A percentile compares a stretch with the other conserved stretches of the same genome.
phyloP scores from a whole-genome alignment of 2,888 invertebrate species.

The Prosopocoilus inquinatus region DNA sequence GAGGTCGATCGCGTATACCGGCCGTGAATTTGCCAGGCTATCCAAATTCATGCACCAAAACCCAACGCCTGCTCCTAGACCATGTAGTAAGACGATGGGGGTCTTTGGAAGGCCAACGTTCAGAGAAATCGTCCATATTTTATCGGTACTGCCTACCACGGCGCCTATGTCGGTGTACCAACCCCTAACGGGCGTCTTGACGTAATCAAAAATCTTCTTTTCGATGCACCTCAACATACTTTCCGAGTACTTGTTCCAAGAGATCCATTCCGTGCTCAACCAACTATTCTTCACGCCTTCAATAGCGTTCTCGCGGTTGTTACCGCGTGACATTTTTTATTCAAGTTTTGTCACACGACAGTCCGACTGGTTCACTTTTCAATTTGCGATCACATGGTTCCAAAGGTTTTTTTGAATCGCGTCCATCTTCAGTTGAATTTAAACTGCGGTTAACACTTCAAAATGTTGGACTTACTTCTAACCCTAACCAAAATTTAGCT shows the following conservation, averaged over 20 bases:
- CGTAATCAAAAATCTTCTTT: conserved; percentile 42
- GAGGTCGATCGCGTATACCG: conserved; percentile 85
- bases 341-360: background rate
- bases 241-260: conserved; percentile 78
- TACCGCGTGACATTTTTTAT: background rate
- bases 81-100: conserved; percentile 88
- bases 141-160: conserved; percentile 57
- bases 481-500: too few species aligned
- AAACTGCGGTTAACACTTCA: too few species aligned
- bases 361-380: too few species aligned
- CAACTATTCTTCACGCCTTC: background rate
- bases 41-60: conserved; percentile 92
- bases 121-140: conserved; percentile 63
- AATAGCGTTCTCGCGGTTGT: background rate
- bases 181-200: conserved; percentile 40
- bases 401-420: too few species aligned
- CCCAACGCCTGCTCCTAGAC: conserved; percentile 88
- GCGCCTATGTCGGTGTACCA: conserved; percentile 55
- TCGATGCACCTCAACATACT: conserved; percentile 75
- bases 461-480: too few species aligned
- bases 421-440: too few species aligned
- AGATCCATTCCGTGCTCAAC: conserved; percentile 55
- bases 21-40: conserved; percentile 69
- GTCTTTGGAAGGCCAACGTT: conserved; percentile 61
- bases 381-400: too few species aligned